A percentile compares a stretch with the other conserved stretches of the same genome.
Conservation (phyloP, 2,888 invertebrate species). For the Daptonema setosum region DNA sequence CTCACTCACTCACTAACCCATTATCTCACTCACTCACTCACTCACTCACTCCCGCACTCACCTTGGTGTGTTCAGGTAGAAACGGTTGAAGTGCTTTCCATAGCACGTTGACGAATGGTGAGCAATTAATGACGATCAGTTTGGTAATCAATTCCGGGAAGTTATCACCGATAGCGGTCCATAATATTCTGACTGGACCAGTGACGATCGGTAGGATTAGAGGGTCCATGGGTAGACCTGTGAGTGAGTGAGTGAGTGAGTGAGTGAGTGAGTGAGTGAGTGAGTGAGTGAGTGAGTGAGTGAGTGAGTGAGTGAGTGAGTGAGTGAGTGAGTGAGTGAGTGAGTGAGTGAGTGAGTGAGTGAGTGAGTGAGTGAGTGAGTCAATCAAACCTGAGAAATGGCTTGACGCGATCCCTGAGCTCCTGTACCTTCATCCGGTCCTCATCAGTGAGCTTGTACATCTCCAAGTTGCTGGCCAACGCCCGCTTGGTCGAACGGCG, state of each 20-base stretch:
- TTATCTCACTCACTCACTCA: too few relatives aligned
- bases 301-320: too few relatives aligned
- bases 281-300: too few relatives aligned
- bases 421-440: background rate
- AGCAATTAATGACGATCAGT: conserved; percentile 16
- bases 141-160: conserved; percentile 19
- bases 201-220: conserved; percentile 16
- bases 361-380: too few relatives aligned
- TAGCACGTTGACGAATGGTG: conserved; percentile 15
- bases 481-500: background rate
- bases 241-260: too few relatives aligned
- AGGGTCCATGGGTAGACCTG: conserved; percentile 17
- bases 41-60: background rate
- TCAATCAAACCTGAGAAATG: too few relatives aligned
- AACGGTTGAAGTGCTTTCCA: conserved; percentile 19
- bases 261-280: too few relatives aligned
- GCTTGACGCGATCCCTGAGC: background rate
- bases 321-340: too few relatives aligned
- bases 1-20: too few relatives aligned
- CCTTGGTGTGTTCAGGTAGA: conserved; percentile 16
- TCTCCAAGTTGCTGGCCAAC: background rate
- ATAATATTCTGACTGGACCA: conserved; percentile 18
- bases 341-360: too few relatives aligned
- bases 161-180: conserved; percentile 17
- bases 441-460: background rate